Base-by-base conservation (phyloP, 2,797 vertebrate genomes). In the Rhinogobio ventralis region DNA sequence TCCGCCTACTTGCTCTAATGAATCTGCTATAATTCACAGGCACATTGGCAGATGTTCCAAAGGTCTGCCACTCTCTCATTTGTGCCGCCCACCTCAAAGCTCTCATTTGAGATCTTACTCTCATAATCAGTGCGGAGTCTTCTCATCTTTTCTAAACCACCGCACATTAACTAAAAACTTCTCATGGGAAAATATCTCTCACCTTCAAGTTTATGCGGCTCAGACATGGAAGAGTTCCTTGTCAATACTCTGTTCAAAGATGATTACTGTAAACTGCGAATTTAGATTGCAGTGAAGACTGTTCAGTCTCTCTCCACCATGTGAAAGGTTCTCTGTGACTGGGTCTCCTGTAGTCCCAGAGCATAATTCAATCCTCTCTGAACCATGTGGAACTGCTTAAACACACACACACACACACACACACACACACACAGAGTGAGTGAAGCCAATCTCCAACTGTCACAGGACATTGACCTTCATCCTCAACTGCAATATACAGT, bases 381-480 rank as follows among this genome's bases (percentile, higher is more conserved):
- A 82, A 85, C 72, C 90, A 91, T 91, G 87, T 90, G 89, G 90
- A 91, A 91, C 86, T 76, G 85, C 84, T 90, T 90, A 89, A 85
- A 88, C 83, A 53, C 60, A 81, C 62, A 81, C 53, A 64, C 53
- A 78, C 28, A 66, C 68, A 74, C 14, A 82, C 68, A 51, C 51
- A 68, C 75, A 69, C 81, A 77, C 28, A 68, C 30, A 77, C 60
- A 77, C 45, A 74, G 30, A 77, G 45, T 83, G 57, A 79, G 74
- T 81, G 57, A 85, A 86, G 88, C 81, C 87, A 90, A 87, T 87
- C 89, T 85, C 57, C 49, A 87, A 84, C 88, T 88, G 87, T 89
- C 90, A 90, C 85, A 89, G 84, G 84, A 89, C 89, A 91, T 90
- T 91, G 88, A 87, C 87, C 89, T 88, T 87, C 88, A 88, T 91